Conservation (phyloP, 2,797 vertebrate genomes). For the Pagetopsis macropterus region DNA sequence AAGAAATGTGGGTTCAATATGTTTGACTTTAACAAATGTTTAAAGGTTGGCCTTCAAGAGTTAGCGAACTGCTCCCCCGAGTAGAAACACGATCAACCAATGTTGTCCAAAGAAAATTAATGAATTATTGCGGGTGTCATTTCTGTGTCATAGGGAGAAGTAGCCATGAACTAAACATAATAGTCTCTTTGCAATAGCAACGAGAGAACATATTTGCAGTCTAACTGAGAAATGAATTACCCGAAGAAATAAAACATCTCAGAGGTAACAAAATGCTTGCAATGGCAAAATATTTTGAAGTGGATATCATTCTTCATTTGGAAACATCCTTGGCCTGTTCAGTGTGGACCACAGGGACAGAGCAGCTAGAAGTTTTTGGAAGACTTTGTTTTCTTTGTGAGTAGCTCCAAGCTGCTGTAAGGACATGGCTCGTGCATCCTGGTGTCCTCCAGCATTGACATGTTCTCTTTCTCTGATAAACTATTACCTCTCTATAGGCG, state of each 20-base stretch:
- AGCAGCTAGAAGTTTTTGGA: conserved; percentile 22
- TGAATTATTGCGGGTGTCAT: conserved; percentile 43
- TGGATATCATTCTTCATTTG: conserved; percentile 21
- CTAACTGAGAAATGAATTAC: conserved; percentile 20
- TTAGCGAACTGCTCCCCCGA: conserved; percentile 26
- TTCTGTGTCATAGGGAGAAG: conserved; percentile 41
- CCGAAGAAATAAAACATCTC: background rate
- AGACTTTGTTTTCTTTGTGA: conserved; percentile 24
- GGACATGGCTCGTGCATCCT: conserved; percentile 27
- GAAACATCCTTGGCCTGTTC: conserved; percentile 12
- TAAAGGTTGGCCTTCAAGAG: conserved; percentile 17
- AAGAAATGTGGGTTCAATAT: conserved; percentile 33
- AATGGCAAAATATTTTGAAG: background rate
- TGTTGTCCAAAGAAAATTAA: conserved; percentile 51
- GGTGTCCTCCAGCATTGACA: conserved; percentile 39
- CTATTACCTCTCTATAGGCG: conserved; percentile 34
- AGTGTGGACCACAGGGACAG: background rate
- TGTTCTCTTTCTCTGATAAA: conserved; percentile 42
- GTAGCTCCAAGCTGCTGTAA: conserved; percentile 25
- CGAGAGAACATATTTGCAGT: conserved; percentile 34
- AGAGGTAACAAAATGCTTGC: conserved; percentile 1
- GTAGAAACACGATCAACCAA: conserved; percentile 44
- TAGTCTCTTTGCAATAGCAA: conserved; percentile 23
- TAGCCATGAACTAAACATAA: conserved; percentile 20
- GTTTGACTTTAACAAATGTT: conserved; percentile 18